Conservation (phyloP, 1,140 invertebrate genomes). For the Drosophila tsacasi region DNA sequence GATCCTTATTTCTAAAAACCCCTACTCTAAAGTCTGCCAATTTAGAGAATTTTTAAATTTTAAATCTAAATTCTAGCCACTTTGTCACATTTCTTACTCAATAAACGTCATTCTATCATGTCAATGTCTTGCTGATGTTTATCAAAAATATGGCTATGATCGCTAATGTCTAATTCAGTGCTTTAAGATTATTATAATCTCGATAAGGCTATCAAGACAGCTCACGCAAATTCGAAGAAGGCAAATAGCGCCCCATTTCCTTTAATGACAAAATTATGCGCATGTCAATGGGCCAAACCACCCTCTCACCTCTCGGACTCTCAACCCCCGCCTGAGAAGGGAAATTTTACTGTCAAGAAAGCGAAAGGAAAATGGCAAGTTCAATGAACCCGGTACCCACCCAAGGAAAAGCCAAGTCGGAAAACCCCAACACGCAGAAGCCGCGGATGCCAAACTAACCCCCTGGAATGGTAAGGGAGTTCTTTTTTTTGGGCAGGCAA, state of each 20-base stretch:
- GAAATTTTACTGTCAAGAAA: conserved; percentile 64
- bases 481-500: conserved; percentile 15
- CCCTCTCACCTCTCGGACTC: conserved; percentile 40
- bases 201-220: background rate
- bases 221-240: background rate
- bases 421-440: conserved; percentile 46
- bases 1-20: no score
- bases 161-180: background rate
- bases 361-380: conserved; percentile 71
- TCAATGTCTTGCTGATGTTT: background rate
- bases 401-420: conserved; percentile 54
- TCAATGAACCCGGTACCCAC: conserved; percentile 57
- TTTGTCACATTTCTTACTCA: background rate
- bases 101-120: background rate
- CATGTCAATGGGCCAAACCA: conserved; percentile 57
- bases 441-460: conserved; percentile 46
- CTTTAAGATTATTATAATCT: background rate
- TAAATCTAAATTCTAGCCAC: no score
- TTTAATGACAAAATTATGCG: conserved; percentile 39
- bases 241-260: conserved; percentile 1
- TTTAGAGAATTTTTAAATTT: no score
- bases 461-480: conserved; percentile 20
- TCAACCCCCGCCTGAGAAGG: conserved; percentile 30
- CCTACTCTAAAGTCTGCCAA: no score
- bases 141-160: background rate